Conservation (phyloP, 2,797 vertebrate genomes). For the Pteropus rufus region DNA sequence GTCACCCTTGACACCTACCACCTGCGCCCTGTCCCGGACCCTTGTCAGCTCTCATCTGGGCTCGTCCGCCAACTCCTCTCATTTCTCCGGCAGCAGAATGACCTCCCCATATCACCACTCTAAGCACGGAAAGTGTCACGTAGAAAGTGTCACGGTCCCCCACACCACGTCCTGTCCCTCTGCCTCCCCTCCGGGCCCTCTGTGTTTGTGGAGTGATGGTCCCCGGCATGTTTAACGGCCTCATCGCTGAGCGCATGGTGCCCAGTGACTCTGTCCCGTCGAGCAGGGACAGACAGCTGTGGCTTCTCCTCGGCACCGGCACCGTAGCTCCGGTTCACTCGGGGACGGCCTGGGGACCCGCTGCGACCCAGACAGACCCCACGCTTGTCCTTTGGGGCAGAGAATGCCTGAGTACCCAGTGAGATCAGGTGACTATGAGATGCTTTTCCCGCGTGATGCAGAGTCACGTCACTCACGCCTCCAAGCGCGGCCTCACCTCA, state of each 20-base stretch:
- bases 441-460: neutral
- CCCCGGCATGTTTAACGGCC: neutral
- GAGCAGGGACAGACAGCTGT: neutral
- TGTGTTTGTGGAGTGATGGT: neutral
- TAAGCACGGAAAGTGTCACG: neutral
- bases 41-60: neutral
- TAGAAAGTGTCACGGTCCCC: neutral
- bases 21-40: neutral
- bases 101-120: conserved; percentile 3
- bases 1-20: neutral
- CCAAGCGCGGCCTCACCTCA: conserved; percentile 86
- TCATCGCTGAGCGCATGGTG: neutral
- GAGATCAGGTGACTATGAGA: neutral
- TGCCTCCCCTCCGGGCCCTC: too few species aligned
- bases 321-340: neutral
- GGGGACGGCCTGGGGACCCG: neutral
- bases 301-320: too few species aligned
- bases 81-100: neutral
- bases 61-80: neutral
- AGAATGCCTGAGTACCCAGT: neutral
- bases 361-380: neutral
- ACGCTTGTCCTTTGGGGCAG: neutral
- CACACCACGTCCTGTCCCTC: neutral
- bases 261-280: neutral
- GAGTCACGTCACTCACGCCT: neutral